Conservation (phyloP, 2,113 vertebrate genomes). For the Antechinus stuartii region DNA sequence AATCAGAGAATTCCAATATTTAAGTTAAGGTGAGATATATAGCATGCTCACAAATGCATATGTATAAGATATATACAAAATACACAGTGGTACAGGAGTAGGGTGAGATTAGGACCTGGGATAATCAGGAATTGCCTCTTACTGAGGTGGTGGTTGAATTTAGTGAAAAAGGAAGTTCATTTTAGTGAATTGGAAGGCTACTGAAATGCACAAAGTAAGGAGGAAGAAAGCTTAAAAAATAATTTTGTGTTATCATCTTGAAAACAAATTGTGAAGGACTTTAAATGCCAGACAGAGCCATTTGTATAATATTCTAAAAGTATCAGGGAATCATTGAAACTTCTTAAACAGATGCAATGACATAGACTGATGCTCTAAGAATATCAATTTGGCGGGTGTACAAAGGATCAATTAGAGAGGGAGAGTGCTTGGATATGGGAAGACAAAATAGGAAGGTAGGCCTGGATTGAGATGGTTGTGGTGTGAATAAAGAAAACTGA, state of each 20-base stretch:
- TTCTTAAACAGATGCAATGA: neutral
- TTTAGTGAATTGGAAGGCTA: neutral
- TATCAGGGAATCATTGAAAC: neutral
- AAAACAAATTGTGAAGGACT: neutral
- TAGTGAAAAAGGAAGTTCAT: neutral
- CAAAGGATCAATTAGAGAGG: neutral
- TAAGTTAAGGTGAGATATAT: neutral
- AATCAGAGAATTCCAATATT: neutral
- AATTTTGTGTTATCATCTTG: neutral
- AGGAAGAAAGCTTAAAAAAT: neutral
- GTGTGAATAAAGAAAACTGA: neutral
- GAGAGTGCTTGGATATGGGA: neutral
- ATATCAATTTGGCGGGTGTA: neutral
- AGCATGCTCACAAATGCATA: neutral
- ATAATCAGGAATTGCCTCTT: neutral
- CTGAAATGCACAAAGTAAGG: neutral
- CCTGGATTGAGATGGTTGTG: no score
- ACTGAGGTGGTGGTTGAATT: neutral
- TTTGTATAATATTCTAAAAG: neutral
- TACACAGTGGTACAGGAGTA: neutral
- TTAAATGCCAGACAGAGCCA: neutral
- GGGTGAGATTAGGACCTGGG: no score
- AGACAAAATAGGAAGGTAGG: neutral
- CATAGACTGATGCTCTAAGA: neutral
- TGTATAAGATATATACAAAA: neutral